These are phyloP conservation scores for Laothoe populi DNA, from an alignment of 2,888 invertebrate genomes.

Conservation along the genomic window DNA sequence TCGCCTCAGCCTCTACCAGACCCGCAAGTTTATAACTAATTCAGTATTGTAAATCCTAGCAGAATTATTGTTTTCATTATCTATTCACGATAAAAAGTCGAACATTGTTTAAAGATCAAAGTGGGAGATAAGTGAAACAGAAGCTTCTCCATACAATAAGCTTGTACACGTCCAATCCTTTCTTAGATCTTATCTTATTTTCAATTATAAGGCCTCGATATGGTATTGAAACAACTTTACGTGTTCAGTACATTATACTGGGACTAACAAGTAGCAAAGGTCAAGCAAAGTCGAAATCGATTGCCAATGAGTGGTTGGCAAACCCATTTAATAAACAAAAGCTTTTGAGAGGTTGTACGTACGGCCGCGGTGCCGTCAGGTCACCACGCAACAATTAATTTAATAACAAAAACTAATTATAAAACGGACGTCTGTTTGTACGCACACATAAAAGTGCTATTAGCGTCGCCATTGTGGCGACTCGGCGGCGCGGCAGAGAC, in stretches of 20 bases:
- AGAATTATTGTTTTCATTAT: background rate
- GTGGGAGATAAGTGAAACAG: slow-evolving; percentile 14
- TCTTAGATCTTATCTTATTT: slow-evolving; percentile 18
- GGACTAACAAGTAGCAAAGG: slow-evolving; percentile 15
- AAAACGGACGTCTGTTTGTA: slow-evolving; percentile 21
- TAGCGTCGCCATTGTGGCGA: slow-evolving; percentile 50
- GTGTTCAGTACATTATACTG: background rate
- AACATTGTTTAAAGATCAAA: slow-evolving; percentile 10
- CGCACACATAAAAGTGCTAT: slow-evolving; percentile 36
- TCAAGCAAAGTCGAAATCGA: background rate
- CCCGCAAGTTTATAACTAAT: background rate
- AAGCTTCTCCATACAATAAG: slow-evolving; percentile 14
- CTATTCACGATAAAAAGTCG: background rate
- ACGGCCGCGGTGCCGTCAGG: background rate
- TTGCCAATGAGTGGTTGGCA: slow-evolving; percentile 5
- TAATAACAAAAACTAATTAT: slow-evolving; percentile 16
- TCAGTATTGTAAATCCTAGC: background rate
- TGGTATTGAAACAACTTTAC: background rate
- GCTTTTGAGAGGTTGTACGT: slow-evolving; percentile 25
- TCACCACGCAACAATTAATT: slow-evolving; percentile 7
- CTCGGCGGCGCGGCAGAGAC: slow-evolving; percentile 39
- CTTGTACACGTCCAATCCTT: slow-evolving; percentile 1
- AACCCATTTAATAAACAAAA: slow-evolving; percentile 35
- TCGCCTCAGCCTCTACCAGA: background rate
- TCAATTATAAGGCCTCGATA: slow-evolving; percentile 18